Percentiles rank a stretch among this genome's conserved stretches.
phyloP scores from a whole-genome alignment of 2,797 vertebrate genomes.

The Euphonia xanthogaster region DNA sequence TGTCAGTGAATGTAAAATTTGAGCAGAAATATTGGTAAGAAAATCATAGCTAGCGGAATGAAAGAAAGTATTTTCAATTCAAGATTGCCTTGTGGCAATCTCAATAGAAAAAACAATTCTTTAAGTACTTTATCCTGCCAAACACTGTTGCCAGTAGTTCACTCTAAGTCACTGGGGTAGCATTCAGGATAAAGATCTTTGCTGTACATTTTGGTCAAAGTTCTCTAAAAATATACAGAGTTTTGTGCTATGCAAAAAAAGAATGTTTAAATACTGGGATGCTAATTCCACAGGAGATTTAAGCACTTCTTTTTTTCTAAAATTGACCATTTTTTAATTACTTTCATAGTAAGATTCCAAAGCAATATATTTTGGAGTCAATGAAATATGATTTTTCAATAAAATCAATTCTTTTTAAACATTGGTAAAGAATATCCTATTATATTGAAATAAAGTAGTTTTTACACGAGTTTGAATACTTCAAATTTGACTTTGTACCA shows the following conservation, averaged over 20 bases:
- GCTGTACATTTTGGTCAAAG: neutral
- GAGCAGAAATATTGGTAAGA: neutral
- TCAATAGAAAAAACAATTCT: neutral
- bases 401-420: neutral
- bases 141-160: neutral
- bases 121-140: neutral
- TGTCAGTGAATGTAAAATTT: neutral
- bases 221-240: neutral
- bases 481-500: neutral
- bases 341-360: neutral
- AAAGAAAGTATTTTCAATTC: neutral
- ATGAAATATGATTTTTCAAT: neutral
- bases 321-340: neutral
- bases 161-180: neutral
- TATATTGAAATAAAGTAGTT: neutral
- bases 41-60: neutral
- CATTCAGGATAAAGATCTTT: neutral
- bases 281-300: neutral
- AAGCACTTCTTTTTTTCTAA: neutral
- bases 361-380: neutral
- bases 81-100: neutral
- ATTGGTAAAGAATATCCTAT: neutral
- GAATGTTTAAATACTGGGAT: neutral
- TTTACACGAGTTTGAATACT: neutral
- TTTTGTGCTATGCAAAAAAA: neutral